Conservation (phyloP, 2,113 vertebrate species). For the pig (Sus scrofa) region DNA sequence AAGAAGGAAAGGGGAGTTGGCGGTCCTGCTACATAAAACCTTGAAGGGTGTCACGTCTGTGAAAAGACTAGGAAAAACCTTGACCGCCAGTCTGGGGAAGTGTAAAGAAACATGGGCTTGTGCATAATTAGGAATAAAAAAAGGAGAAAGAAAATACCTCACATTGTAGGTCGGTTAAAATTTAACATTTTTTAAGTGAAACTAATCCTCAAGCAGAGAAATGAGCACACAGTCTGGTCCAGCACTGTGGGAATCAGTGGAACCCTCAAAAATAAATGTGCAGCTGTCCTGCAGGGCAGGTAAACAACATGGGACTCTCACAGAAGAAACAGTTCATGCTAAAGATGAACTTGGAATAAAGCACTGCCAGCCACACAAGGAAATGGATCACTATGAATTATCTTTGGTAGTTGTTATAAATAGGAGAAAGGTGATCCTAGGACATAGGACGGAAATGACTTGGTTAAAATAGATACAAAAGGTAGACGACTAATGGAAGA, state of each 20-base stretch:
- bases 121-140: background rate
- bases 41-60: background rate
- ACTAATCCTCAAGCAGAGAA: slow-evolving; percentile 29
- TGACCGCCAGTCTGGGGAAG: background rate
- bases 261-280: background rate
- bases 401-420: background rate
- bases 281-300: background rate
- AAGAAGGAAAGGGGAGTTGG: background rate
- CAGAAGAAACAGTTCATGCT: background rate
- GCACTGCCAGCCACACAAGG: background rate
- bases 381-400: background rate
- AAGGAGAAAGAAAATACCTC: background rate
- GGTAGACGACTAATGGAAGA: slow-evolving; percentile 14
- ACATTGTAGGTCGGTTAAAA: background rate
- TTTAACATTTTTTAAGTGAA: background rate
- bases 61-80: background rate
- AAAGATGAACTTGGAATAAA: background rate
- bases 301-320: background rate
- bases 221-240: background rate
- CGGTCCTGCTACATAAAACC: background rate
- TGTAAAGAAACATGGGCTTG: background rate
- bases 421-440: background rate
- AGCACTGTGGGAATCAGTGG: background rate
- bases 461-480: slow-evolving; percentile 24
- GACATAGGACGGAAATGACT: background rate